Evolutionary conservation across 1,140 invertebrate genomes (phyloP).

Genomic region (Homalodisca vitripennis): DNA sequence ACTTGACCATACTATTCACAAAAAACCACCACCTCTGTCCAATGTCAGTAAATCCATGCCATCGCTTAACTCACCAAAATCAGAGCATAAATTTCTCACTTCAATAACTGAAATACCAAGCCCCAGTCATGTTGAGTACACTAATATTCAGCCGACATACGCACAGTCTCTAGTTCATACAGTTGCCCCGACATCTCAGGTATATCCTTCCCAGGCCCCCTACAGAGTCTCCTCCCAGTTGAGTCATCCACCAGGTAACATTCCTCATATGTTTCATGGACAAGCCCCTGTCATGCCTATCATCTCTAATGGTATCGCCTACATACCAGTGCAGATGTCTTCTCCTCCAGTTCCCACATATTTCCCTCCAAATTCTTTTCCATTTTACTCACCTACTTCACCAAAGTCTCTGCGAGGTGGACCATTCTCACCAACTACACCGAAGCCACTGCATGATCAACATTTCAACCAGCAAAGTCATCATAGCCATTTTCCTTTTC

Average conservation of each 20-base stretch:
- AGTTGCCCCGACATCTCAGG: neutral
- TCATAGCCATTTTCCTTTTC: too few species aligned
- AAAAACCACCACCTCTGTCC: neutral
- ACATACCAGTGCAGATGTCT: slow-evolving; percentile 14
- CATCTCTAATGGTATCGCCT: slow-evolving; percentile 16
- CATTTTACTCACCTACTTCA: neutral
- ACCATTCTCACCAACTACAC: too few species aligned
- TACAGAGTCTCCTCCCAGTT: slow-evolving; percentile 3
- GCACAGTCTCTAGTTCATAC: slow-evolving; percentile 1
- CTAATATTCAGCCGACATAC: slow-evolving; percentile 7
- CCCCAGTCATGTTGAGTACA: slow-evolving; percentile 17
- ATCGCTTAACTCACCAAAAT: neutral
- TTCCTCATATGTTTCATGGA: slow-evolving; percentile 21
- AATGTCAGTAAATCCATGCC: slow-evolving; percentile 16
- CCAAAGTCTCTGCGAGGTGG: neutral
- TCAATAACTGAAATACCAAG: slow-evolving; percentile 22
- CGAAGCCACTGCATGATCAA: too few species aligned
- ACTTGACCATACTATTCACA: neutral
- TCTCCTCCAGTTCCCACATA: neutral
- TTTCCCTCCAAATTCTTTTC: slow-evolving; percentile 16
- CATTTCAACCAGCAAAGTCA: too few species aligned
- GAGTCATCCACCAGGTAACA: neutral
- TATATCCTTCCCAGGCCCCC: neutral
- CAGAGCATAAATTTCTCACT: neutral
- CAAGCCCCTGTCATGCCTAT: slow-evolving; percentile 9